Evolutionary conservation across 2,113 vertebrate species (phyloP).

Genomic region (Pseudopipra pipra): DNA sequence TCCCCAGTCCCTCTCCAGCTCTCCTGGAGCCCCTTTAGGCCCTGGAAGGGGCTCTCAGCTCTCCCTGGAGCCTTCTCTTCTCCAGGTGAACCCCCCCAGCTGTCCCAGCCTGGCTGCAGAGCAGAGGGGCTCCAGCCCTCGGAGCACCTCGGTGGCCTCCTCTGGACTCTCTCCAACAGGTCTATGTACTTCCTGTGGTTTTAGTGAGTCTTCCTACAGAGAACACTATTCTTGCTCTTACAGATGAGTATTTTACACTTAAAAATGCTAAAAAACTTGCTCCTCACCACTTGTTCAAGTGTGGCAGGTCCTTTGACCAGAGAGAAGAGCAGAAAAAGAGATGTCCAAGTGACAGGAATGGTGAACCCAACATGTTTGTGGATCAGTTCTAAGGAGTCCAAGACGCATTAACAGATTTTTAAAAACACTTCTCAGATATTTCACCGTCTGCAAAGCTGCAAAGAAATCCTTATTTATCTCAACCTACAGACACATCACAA

Average conservation of each 20-base stretch:
- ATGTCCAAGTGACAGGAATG: neutral
- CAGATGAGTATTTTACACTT: neutral
- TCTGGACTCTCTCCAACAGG: neutral
- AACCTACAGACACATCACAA: neutral
- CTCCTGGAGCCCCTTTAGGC: neutral
- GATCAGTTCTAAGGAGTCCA: neutral
- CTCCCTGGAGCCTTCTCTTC: neutral
- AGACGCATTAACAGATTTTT: neutral
- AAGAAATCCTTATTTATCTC: neutral
- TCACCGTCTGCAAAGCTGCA: neutral
- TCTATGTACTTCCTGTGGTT: neutral
- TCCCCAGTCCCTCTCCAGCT: neutral
- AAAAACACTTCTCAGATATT: neutral
- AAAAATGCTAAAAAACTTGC: neutral
- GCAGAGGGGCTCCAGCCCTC: neutral
- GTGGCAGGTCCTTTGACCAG: neutral
- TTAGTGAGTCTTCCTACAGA: neutral
- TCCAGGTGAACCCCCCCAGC: neutral
- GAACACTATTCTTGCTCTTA: neutral
- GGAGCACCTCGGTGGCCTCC: fast-evolving
- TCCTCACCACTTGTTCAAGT: neutral
- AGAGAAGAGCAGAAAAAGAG: neutral
- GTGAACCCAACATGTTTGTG: fast-evolving
- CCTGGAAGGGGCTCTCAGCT: neutral
- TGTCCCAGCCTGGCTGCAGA: neutral